Evolutionary conservation across 1,140 invertebrate species (phyloP), one percentile per base, ranked within the genome.

Genomic region (Bombus superbus): DNA sequence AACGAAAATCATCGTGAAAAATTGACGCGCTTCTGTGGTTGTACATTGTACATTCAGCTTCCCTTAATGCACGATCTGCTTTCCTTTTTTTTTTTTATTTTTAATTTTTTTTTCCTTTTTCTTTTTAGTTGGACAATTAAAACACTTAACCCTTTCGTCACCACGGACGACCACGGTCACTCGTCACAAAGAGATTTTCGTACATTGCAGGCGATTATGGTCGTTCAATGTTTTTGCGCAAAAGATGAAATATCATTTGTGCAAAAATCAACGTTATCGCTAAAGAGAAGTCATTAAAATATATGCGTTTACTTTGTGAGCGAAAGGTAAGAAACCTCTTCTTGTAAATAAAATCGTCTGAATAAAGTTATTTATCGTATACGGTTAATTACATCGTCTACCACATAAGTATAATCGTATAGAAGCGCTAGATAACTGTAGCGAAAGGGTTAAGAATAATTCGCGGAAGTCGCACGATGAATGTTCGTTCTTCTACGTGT

Each of bases 401-500:
- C 18, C 47, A 53, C 0, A 8, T 53, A 53, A n/a, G n/a, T 66
- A 32, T 18, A 15, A 64, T n/a, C n/a, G 64, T 6, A 35, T 13
- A 22, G 13, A 32, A 53, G 28, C 42, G 11, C 11, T 47, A 2
- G 28, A 73, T 28, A 8, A 15, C 13, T 32, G 64, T 66, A 38
- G 22, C 66, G 66, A 38, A 68, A 68, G 35, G 35, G 35, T 68
- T 68, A 68, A 68, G 35, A 62, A 38, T 68, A 68, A 68, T 18
- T 38, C 35, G 9, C 18, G 74, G n/a, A 80, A 35, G 32, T 69
- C 28, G 28, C n/a, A 68, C 73, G 81, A 83, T 76, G 62, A 83
- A 53, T 75, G 28, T 28, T 71, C 64, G 75, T 76, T 38, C 42
- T 6, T 25, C 53, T 18, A 40, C 68, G 40, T 47, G 32, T 80